Conservation (phyloP, 2,113 vertebrate genomes). For the Tragelaphus scriptus region DNA sequence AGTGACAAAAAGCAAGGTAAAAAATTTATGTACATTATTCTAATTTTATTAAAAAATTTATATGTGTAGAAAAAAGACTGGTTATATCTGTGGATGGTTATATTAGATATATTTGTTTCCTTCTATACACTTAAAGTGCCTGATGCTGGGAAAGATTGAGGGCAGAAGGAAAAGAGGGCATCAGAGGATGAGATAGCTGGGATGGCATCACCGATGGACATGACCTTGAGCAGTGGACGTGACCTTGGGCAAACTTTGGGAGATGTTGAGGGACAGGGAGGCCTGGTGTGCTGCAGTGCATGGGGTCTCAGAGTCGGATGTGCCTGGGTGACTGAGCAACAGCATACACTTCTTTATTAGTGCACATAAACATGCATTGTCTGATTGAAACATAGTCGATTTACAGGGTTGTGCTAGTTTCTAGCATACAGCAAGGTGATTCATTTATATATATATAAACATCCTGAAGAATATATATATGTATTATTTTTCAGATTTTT, state of each 20-base stretch:
- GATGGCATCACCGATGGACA: background rate
- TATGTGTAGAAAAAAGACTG: background rate
- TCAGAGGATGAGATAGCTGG: background rate
- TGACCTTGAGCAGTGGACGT: background rate
- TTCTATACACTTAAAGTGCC: background rate
- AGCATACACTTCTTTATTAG: background rate
- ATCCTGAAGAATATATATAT: background rate
- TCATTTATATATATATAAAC: background rate
- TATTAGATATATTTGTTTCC: background rate
- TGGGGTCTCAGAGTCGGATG: background rate
- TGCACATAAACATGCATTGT: background rate
- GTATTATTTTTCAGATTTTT: background rate
- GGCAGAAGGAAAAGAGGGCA: background rate
- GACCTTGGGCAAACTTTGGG: background rate
- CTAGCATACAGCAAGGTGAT: background rate
- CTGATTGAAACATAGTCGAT: background rate
- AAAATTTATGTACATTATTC: background rate
- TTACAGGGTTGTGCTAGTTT: background rate
- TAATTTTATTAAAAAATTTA: background rate
- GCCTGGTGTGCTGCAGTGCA: background rate
- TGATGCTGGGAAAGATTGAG: background rate
- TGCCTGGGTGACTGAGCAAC: background rate
- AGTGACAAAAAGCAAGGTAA: constrained; percentile 24
- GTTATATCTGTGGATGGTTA: constrained; percentile 13
- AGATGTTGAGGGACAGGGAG: background rate